Evolutionary conservation across 92 coral and sea anemone genomes (phyloP), one percentile per base, ranked within the genome.

Genomic region (Ricordea florida): DNA sequence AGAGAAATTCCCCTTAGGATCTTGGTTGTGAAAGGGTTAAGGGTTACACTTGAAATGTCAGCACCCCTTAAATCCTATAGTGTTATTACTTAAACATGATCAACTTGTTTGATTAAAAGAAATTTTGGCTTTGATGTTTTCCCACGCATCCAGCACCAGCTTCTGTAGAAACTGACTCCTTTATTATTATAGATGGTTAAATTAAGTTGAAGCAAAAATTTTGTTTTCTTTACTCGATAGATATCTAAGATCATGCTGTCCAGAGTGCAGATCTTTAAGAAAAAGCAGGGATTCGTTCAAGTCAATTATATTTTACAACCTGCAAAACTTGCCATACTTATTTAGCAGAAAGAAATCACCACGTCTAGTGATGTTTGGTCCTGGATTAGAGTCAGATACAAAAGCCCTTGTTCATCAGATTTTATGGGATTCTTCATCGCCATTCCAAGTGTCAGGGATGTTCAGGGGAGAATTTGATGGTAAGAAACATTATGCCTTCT

Each of bases 361-460:
- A 2, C 85, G 91, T 13, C 86, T 94, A 4, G 94, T 85, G 2
- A 94, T 94, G 98, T 94, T 94, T 89, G 98, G 98, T 27, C 98
- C 97, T 2, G 98, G 98, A 18, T 80, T 94, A 28, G 98, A 94
- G 37, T 89, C 97, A 22, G 83, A 86, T 8, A 92, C 98, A 4
- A 91, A 87, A 72, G 80, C 66, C n/a, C 83, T 94, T 34, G 94
- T 86, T 15, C 92, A 85, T 26, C 79, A 82, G 22, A 71, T 94
- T 36, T 73, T 94, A 6, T 93, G 97, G 97, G 87, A 78, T 80
- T 29, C 57, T 38, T 55, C 34, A 8, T 94, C 98, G 24, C 98
- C 97, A 45, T 92, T 91, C 79, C 69, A 74, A 47, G 90, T 94
- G 11, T 79, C 65, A 26, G 91, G 97, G 64, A 85, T 94, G 97